phyloP scores from a whole-genome alignment of 1,140 invertebrate genomes.

The Apis cerana region DNA sequence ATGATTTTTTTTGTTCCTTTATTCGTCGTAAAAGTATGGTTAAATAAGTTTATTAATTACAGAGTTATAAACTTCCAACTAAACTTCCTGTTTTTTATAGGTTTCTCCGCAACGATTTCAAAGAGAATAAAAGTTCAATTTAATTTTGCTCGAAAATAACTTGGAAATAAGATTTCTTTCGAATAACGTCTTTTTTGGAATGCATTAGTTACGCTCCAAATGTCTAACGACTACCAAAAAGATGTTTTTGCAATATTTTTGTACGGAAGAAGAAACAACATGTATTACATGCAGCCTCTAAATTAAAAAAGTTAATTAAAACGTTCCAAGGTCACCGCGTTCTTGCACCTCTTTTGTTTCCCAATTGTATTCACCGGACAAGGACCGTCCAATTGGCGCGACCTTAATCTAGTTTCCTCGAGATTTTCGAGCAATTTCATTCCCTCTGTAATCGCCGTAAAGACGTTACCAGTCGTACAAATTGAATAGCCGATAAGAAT shows the following conservation, averaged over 20 bases:
- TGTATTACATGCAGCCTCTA: neutral
- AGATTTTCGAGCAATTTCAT: neutral
- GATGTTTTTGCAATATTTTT: neutral
- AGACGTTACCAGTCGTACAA: neutral
- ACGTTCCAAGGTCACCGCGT: constrained; percentile 23
- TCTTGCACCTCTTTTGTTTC: neutral
- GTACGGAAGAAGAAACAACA: neutral
- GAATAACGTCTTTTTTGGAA: neutral
- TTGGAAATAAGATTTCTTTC: neutral
- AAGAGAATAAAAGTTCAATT: neutral
- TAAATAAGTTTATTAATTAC: too few relatives aligned
- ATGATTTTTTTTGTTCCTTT: too few relatives aligned
- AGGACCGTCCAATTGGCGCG: neutral
- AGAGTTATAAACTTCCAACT: too few relatives aligned
- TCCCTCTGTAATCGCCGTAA: neutral
- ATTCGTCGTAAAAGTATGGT: too few relatives aligned
- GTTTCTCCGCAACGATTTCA: too few relatives aligned
- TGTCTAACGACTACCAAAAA: neutral
- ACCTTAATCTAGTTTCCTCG: constrained; percentile 13
- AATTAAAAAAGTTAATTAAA: constrained; percentile 34
- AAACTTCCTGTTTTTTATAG: too few relatives aligned
- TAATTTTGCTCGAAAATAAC: neutral
- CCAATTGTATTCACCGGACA: constrained; percentile 12
- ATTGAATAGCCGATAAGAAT: too few relatives aligned
- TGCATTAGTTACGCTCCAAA: neutral